Evolutionary conservation across 2,888 invertebrate species (phyloP).

Genomic region (Pandemis cinnamomeana): DNA sequence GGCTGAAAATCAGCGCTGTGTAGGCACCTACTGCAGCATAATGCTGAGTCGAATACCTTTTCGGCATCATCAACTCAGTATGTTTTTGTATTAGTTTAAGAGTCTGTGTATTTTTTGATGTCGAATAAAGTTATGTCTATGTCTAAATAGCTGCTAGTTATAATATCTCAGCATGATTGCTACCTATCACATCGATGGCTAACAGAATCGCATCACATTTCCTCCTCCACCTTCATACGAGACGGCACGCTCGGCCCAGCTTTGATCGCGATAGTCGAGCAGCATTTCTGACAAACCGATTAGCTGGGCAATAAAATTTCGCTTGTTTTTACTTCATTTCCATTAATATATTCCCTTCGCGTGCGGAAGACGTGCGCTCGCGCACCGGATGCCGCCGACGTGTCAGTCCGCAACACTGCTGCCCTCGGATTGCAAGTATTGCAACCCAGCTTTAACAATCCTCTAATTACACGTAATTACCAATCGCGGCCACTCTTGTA

Average conservation of each 20-base stretch:
- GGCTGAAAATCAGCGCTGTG: no score
- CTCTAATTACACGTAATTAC: slow-evolving; percentile 70
- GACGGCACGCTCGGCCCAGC: slow-evolving; percentile 11
- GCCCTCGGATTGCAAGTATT: slow-evolving; percentile 43
- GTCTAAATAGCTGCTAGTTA: not conserved
- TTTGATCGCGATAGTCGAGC: slow-evolving; percentile 35
- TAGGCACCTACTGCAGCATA: no score
- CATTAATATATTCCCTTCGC: slow-evolving; percentile 65
- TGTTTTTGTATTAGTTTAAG: no score
- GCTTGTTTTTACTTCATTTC: slow-evolving; percentile 56
- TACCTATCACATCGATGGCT: not conserved
- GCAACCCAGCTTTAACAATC: slow-evolving; percentile 51
- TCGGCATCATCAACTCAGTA: no score
- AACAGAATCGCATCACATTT: not conserved
- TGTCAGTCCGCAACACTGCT: slow-evolving; percentile 54
- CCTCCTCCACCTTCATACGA: not conserved
- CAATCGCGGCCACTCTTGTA: slow-evolving; percentile 57
- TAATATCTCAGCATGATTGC: not conserved
- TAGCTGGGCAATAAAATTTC: slow-evolving; percentile 41
- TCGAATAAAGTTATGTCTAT: no score
- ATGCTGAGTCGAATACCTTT: no score
- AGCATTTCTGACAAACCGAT: slow-evolving; percentile 22
- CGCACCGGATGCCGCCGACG: slow-evolving; percentile 56
- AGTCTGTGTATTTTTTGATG: no score
- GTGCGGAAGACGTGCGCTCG: slow-evolving; percentile 55